phyloP scores from a whole-genome alignment of 2,888 invertebrate genomes.

The Cheilosia variabilis region DNA sequence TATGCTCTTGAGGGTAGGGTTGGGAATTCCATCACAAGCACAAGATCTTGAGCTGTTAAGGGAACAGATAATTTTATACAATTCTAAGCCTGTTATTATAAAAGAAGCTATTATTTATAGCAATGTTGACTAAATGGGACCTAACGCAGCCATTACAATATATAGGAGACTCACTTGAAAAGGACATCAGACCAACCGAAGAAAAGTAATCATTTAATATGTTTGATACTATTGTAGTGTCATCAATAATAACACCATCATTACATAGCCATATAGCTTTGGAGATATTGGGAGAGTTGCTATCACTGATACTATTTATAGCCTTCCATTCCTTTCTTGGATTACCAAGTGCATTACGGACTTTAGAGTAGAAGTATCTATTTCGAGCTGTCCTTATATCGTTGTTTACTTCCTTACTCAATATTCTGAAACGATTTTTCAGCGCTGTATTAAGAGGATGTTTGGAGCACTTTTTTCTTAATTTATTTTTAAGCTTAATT shows the following conservation, averaged over 20 bases:
- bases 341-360: conserved; percentile 14
- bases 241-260: conserved; percentile 7
- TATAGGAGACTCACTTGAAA: background rate
- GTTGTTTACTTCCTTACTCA: conserved; percentile 20
- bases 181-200: background rate
- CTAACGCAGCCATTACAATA: background rate
- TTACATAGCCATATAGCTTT: conserved; percentile 23
- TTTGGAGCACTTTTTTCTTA: conserved; percentile 24
- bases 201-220: conserved; percentile 4
- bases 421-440: conserved; percentile 3
- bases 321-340: conserved; percentile 16
- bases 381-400: conserved; percentile 5
- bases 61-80: conserved; percentile 23
- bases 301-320: conserved; percentile 27
- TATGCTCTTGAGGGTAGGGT: conserved; percentile 7
- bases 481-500: conserved; percentile 18
- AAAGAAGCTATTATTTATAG: background rate
- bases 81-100: conserved; percentile 30
- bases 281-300: background rate
- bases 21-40: background rate
- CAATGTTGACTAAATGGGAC: conserved; percentile 1
- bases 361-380: conserved; percentile 25
- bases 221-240: conserved; percentile 5
- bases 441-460: conserved; percentile 11
- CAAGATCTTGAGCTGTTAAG: background rate